Base-by-base conservation (phyloP, 2,113 vertebrate species). In the Phrynosoma blainvillii region DNA sequence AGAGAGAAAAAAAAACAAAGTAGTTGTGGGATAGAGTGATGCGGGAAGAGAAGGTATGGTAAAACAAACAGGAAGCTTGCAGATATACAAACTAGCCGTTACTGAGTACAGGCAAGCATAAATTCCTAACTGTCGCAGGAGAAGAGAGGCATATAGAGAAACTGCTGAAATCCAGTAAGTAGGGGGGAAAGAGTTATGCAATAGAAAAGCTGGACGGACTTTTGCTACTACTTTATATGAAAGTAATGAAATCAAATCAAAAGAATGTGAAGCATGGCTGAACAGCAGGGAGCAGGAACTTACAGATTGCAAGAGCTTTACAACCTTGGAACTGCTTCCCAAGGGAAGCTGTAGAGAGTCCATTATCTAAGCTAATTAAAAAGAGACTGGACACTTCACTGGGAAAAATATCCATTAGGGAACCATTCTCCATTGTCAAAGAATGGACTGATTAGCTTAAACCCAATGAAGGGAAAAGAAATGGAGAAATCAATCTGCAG, bases 281-380 rank as follows among this genome's bases (percentile, higher is more conserved):
- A 0, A 14, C 0, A 80, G 82, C 21, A 27, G 40, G 40, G 0
- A 14, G 2, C 40, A 23, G 32, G 25, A 14, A 16, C 36, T 76
- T 36, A 1, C 73, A 54, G 27, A 36, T 1, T 5, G 75, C 14
- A 5, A 62, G 82, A 68, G 21, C 73, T 75, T 32, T 52, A 6
- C 66, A 79, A 74, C 74, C 73, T 82, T 78, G 79, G 71, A 70
- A 8, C 3, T 5, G 84, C 42, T 25, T 82, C 79, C 84, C 88
- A 59, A 21, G 84, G 84, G 88, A 78, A 59, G 42, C 25, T 11
- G 27, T 77, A 32, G 71, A 32, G 79, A 78, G 84, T 82, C 79
- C 88, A 89, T 86, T 86, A 77, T 76, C 84, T 74, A 77, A 71
- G 79, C 79, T 82, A 86, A 89, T 89, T 89, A 86, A 78, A 86